Percentiles rank a stretch among this genome's conserved stretches.
These are phyloP conservation scores for Knipowitschia caucasica DNA, from an alignment of 2,797 vertebrate species.

Conservation along the genomic window DNA sequence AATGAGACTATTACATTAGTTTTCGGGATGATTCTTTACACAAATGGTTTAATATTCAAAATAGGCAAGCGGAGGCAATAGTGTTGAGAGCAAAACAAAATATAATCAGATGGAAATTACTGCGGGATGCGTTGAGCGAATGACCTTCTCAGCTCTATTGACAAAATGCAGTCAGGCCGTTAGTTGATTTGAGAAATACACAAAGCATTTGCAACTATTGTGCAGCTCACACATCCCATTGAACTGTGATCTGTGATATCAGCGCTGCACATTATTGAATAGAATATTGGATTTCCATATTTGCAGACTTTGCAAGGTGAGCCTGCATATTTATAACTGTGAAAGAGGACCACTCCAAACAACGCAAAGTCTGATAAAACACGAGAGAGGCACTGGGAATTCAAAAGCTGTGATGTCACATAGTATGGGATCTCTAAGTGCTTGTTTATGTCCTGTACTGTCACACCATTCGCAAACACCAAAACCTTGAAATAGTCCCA, in stretches of 20 bases:
- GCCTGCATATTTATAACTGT: conserved; percentile 32
- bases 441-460: conserved; percentile 2
- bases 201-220: conserved; percentile 51
- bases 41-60: conserved; percentile 48
- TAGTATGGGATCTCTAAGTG: conserved; percentile 5
- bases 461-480: conserved; percentile 12
- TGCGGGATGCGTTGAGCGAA: conserved; percentile 53
- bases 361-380: conserved; percentile 21
- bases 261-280: conserved; percentile 38
- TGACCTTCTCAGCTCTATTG: conserved; percentile 57
- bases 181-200: conserved; percentile 29
- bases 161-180: conserved; percentile 43
- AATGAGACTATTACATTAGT: conserved; percentile 50
- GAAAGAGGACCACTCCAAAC: conserved; percentile 3
- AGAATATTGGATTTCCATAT: conserved; percentile 48
- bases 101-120: conserved; percentile 62
- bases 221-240: conserved; percentile 45
- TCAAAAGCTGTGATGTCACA: conserved; percentile 24
- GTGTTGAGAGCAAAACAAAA: conserved; percentile 44
- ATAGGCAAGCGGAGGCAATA: conserved; percentile 35
- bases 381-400: conserved; percentile 8
- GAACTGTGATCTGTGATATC: conserved; percentile 51
- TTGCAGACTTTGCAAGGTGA: conserved; percentile 29
- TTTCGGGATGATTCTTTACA: conserved; percentile 53
- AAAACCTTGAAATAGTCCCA: neutral